A percentile compares a stretch with the other conserved stretches of the same genome.
phyloP scores from a whole-genome alignment of 2,113 vertebrate species.

The Charina bottae region DNA sequence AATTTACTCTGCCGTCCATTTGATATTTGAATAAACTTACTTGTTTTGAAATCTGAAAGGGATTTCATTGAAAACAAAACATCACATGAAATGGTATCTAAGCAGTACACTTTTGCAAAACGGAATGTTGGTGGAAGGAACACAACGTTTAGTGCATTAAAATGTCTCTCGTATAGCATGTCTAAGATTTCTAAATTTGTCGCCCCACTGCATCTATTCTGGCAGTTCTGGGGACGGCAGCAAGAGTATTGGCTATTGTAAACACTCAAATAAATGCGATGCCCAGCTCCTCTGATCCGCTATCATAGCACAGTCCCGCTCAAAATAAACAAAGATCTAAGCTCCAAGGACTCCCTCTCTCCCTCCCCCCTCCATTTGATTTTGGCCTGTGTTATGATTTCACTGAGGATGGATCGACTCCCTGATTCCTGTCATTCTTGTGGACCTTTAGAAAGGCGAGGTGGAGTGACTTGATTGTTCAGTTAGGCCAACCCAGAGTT shows the following conservation, averaged over 20 bases:
- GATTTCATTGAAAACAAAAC: constrained; percentile 58
- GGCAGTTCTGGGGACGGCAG: background rate
- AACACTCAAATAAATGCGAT: background rate
- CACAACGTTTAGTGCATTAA: background rate
- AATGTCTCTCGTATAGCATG: background rate
- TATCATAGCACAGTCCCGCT: background rate
- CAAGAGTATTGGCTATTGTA: constrained; percentile 31
- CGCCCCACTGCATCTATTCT: constrained; percentile 65
- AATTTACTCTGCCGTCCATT: constrained; percentile 67
- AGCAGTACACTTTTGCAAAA: constrained; percentile 59
- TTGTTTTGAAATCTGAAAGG: constrained; percentile 58
- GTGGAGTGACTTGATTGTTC: background rate
- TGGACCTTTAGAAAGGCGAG: background rate
- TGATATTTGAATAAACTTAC: constrained; percentile 70
- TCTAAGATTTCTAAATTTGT: constrained; percentile 56
- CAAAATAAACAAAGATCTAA: constrained; percentile 30
- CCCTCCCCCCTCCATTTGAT: background rate
- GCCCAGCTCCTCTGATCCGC: background rate
- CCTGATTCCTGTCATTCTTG: background rate
- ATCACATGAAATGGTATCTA: constrained; percentile 56
- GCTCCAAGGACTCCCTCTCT: background rate
- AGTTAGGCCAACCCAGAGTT: background rate
- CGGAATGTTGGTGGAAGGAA: constrained; percentile 60
- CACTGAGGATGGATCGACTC: background rate
- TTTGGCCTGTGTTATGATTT: background rate